phyloP scores from a whole-genome alignment of 2,113 vertebrate species.

The Coracopsis vasa region DNA sequence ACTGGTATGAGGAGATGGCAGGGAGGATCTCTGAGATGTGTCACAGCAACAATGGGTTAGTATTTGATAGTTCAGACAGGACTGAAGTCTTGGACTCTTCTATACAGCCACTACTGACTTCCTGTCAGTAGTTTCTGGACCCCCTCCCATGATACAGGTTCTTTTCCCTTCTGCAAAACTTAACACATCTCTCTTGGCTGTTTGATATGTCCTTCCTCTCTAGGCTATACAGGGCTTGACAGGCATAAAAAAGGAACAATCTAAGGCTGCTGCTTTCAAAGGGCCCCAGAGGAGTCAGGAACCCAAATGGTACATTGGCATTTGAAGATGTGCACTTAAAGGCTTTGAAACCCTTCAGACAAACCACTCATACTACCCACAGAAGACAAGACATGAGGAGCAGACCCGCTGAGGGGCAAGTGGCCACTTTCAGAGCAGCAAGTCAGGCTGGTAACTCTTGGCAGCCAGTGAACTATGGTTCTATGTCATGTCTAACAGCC shows the following conservation, averaged over 20 bases:
- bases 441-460: background rate
- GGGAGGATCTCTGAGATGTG: background rate
- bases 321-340: background rate
- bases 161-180: background rate
- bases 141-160: background rate
- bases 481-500: background rate
- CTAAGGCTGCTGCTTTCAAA: background rate
- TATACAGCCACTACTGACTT: background rate
- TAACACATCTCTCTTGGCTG: background rate
- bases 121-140: background rate
- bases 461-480: background rate
- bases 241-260: background rate
- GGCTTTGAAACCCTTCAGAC: background rate
- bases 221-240: background rate
- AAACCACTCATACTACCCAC: background rate
- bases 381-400: background rate
- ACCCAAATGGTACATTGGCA: background rate
- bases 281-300: background rate
- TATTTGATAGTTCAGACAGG: background rate
- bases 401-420: background rate
- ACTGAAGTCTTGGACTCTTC: background rate
- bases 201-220: background rate
- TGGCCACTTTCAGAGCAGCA: background rate
- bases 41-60: background rate
- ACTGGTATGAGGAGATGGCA: background rate